Evolutionary conservation across 2,888 invertebrate genomes (phyloP).

Genomic region (Taphrorychus bicolor): DNA sequence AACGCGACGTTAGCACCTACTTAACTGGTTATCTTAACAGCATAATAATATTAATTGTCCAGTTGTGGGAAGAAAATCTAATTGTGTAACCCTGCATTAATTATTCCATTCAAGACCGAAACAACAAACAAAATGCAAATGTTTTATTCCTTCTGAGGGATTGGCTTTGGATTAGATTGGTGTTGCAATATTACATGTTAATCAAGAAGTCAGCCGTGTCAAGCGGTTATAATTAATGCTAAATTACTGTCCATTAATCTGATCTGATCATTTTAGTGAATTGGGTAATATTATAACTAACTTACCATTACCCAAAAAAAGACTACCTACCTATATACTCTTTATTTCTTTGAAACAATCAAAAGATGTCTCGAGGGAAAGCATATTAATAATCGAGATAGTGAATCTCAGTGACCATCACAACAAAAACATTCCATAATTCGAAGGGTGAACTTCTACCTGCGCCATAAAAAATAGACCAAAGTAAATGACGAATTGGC

Average conservation of each 20-base stretch:
- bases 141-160: not conserved
- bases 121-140: slow-evolving; percentile 3
- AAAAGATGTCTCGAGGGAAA: too few species aligned
- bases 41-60: not conserved
- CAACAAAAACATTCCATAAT: slow-evolving; percentile 13
- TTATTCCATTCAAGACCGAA: slow-evolving; percentile 1
- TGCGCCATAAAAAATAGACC: slow-evolving; percentile 24
- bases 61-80: not conserved
- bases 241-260: not conserved
- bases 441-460: slow-evolving; percentile 26
- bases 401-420: not conserved
- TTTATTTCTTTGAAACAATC: too few species aligned
- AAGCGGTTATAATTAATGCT: not conserved
- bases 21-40: too few species aligned
- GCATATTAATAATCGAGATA: not conserved
- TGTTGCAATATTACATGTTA: slow-evolving; percentile 3
- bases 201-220: not conserved
- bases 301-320: too few species aligned
- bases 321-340: too few species aligned
- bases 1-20: too few species aligned
- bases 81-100: slow-evolving; percentile 1
- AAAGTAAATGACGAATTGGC: slow-evolving; percentile 3
- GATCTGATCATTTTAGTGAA: not conserved
- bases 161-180: not conserved
- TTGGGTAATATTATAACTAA: too few species aligned